These are phyloP conservation scores for Temnothorax rugatulus DNA, from an alignment of 2,888 invertebrate species.

Conservation along the genomic window DNA sequence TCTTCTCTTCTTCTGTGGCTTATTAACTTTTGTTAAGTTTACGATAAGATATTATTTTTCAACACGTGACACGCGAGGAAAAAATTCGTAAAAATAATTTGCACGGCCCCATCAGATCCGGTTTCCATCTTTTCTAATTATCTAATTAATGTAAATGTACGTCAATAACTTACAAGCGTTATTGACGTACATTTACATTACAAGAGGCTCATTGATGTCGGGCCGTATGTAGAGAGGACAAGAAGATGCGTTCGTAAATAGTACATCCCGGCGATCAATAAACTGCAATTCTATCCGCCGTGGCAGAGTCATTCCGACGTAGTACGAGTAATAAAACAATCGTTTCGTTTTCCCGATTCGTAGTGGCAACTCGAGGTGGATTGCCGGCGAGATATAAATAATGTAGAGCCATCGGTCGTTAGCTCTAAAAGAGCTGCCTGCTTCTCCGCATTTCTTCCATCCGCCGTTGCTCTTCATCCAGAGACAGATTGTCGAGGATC, in stretches of 20 bases:
- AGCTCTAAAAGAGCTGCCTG: constrained; percentile 72
- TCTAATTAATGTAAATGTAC: background rate
- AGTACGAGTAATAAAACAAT: constrained; percentile 67
- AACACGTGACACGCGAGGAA: background rate
- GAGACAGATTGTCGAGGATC: constrained; percentile 71
- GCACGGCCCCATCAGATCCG: background rate
- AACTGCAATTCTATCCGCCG: constrained; percentile 44
- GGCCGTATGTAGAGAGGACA: background rate
- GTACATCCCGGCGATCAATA: constrained; percentile 33
- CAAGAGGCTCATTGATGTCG: constrained; percentile 36
- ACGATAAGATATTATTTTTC: background rate
- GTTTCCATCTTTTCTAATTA: constrained; percentile 12
- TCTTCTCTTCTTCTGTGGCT: background rate
- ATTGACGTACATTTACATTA: constrained; percentile 34
- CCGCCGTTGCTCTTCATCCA: constrained; percentile 64
- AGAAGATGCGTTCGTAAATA: constrained; percentile 56
- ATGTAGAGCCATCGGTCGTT: constrained; percentile 76
- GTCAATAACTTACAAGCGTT: constrained; percentile 13
- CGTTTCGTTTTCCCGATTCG: constrained; percentile 73
- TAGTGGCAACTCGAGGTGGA: constrained; percentile 62
- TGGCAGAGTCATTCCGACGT: constrained; percentile 33
- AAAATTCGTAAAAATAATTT: background rate
- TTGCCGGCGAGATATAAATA: constrained; percentile 72
- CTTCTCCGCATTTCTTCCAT: constrained; percentile 61
- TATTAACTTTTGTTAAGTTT: background rate